Evolutionary conservation across 2,888 invertebrate species (phyloP).

Genomic region (Nebria salina): DNA sequence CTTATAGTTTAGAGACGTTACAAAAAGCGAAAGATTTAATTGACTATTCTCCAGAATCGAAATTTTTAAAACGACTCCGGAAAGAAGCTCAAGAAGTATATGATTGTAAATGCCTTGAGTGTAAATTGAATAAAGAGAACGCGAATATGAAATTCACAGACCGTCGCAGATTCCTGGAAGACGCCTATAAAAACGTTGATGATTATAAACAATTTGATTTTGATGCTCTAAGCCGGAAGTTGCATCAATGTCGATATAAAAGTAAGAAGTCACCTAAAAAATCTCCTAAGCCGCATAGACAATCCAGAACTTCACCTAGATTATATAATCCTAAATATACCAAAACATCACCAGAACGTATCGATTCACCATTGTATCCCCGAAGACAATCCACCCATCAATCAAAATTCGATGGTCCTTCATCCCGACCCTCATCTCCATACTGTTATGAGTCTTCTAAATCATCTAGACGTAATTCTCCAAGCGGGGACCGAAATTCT

Average conservation of each 20-base stretch:
- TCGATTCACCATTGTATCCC: not conserved
- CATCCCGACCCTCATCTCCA: not conserved
- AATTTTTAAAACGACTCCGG: constrained; percentile 22
- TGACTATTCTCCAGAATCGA: constrained; percentile 29
- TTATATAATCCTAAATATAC: not conserved
- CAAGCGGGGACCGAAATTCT: not conserved
- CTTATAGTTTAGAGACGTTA: constrained; percentile 16
- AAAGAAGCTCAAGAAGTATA: constrained; percentile 10
- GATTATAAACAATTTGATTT: constrained; percentile 3
- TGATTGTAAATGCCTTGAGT: constrained; percentile 26
- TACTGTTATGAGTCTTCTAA: not conserved
- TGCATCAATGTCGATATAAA: not conserved
- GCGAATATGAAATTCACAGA: constrained; percentile 24
- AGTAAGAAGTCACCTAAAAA: not conserved
- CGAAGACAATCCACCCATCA: not conserved
- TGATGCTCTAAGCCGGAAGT: not conserved
- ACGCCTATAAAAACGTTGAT: constrained; percentile 31
- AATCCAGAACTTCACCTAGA: not conserved
- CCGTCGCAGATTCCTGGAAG: constrained; percentile 16
- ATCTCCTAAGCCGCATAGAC: not conserved
- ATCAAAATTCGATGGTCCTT: not conserved
- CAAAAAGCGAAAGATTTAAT: constrained; percentile 23
- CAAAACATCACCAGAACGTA: no score
- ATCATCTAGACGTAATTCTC: not conserved
- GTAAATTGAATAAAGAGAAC: constrained; percentile 15